Evolutionary conservation across 2,888 invertebrate species (phyloP), one percentile per base, ranked within the genome.

Genomic region (Parnassius smintheus): DNA sequence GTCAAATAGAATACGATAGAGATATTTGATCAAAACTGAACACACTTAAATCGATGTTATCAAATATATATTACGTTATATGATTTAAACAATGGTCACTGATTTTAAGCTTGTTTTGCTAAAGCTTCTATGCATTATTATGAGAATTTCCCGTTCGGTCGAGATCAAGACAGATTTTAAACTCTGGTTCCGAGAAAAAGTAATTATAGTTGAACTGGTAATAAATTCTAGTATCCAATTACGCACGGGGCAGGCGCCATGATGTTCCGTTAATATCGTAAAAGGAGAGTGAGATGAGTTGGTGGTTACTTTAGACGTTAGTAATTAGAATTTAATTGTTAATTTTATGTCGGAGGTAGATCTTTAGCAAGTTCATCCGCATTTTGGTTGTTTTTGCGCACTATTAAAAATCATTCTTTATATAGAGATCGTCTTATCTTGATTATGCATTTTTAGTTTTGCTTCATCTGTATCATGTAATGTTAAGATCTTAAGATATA

Each of bases 171-270:
- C 49, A 49, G 49, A 49, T 49, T 12, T 13, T 18, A 9, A 2
- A 13, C 9, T 49, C 13, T n/a, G 9, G 13, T 13, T 13, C 25
- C n/a, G 41, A 57, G 56, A 48, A 62, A 42, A 35, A 18, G 62
- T 59, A 58, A 59, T 59, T 62, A 55, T 41, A 59, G 56, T 44
- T 13, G 54, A 41, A 18, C 46, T 45, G 50, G 58, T 55, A 62
- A 62, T 55, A 62, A 58, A 62, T 44, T 45, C 50, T 57, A 54
- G 53, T 55, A 54, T 50, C 50, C 54, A 62, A 62, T 62, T 62
- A 59, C 58, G 58, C 44, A 54, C 10, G 58, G 11, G 25, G 51
- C 45, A 52, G 62, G 58, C 53, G 49, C 57, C 62, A 41, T 46
- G 59, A n/a, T 52, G 54, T 45, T 42, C 53, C 58, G 58, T 54